Percentiles rank a stretch among this genome's conserved stretches.
Conservation (phyloP, 2,113 vertebrate species). For the Gallinago jamesoni region DNA sequence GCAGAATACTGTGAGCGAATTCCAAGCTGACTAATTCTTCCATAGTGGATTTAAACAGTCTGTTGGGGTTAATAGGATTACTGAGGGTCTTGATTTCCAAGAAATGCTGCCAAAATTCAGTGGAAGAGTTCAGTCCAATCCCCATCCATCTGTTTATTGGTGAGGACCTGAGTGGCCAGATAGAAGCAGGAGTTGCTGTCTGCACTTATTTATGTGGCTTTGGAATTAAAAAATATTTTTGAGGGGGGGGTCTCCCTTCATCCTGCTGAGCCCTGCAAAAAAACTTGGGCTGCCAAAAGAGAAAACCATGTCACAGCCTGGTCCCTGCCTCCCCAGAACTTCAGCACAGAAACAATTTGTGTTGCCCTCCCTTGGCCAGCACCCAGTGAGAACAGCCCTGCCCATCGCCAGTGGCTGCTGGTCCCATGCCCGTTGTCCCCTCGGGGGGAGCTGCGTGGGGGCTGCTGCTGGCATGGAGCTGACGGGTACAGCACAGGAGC, state of each 20-base stretch:
- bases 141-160: background rate
- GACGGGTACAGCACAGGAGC: fast-evolving
- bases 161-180: background rate
- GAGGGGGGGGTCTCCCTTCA: background rate
- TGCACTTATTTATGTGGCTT: background rate
- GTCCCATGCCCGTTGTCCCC: fast-evolving
- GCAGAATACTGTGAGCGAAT: background rate
- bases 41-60: background rate
- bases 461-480: background rate
- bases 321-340: background rate
- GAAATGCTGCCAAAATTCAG: background rate
- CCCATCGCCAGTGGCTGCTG: background rate
- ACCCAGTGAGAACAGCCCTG: fast-evolving
- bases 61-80: background rate
- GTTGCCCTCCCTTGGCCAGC: background rate
- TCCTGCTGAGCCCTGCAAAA: background rate
- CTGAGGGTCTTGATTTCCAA: background rate
- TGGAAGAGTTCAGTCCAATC: background rate
- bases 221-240: background rate
- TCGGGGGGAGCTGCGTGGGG: fast-evolving
- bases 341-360: background rate
- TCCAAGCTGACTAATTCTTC: background rate
- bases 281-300: background rate
- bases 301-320: background rate
- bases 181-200: background rate